Evolutionary conservation across 30 jellyfish, hydroid and myxozoan genomes (phyloP), one percentile per base, ranked within the genome.

Genomic region (Cassiopea andromeda): DNA sequence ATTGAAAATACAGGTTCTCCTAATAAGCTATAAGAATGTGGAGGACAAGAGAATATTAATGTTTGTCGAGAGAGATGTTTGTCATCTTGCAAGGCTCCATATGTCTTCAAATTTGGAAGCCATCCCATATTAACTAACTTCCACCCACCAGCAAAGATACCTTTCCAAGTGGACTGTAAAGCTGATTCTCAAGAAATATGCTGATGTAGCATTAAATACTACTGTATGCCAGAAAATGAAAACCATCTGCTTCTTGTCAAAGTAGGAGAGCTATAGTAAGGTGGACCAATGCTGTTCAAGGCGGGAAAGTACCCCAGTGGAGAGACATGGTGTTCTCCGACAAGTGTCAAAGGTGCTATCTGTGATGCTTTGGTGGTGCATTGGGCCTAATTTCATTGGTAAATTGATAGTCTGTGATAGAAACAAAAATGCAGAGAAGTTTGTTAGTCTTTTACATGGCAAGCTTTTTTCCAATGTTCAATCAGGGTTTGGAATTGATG

Each of bases 351-450:
- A 19, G 54, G 50, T 46, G 46, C 77, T 43, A 0, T 83, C 92
- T 48, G 92, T 70, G 46, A 83, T 83, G 76, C 15, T 83, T 50
- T 83, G 92, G 92, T 64, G 85, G 80, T 85, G 93, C 87, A 59
- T 85, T 74, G 93, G 93, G 87, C 87, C 87, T 73, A 74, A 74
- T 50, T 87, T 80, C 81, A 69, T 85, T 54, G 93, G 93, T 5
- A 1, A 18, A 17, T 46, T 73, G 46, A 80, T 58, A 7, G 43
- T 71, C 46, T 85, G 93, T 61, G 73, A 85, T 48, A 18, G 69
- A 15, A 14, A 38, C 45, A 38, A 48, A 6, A 48, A 73, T 46
- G 59, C 85, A 16, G 78, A 50, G 44, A 60, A 77, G 69, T 66
- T n/a, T 69, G 13, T 1, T 16, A 1, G 45, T 5, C 17, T 82